These are phyloP conservation scores for Clivina fossor DNA, from an alignment of 2,888 invertebrate species.

Conservation along the genomic window DNA sequence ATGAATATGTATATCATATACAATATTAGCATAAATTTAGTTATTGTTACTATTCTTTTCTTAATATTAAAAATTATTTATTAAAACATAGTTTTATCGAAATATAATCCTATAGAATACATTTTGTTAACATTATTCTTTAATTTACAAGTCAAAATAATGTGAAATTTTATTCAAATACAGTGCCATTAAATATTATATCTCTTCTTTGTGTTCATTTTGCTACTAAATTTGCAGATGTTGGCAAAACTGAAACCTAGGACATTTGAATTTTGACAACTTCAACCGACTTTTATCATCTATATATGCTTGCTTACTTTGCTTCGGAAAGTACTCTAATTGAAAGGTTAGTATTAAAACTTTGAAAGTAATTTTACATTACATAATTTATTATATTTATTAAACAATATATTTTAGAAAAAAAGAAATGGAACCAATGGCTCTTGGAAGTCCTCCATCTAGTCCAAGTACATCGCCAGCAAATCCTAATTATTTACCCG, in stretches of 20 bases:
- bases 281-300: not conserved
- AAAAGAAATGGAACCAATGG: constrained; percentile 79
- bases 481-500: constrained; percentile 72
- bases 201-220: too few species aligned
- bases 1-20: too few species aligned
- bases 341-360: not conserved
- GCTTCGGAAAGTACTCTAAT: not conserved
- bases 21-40: too few species aligned
- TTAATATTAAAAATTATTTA: too few species aligned
- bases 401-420: not conserved
- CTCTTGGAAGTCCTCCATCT: constrained; percentile 75
- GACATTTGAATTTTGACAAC: not conserved
- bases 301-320: not conserved
- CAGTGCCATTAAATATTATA: too few species aligned
- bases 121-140: too few species aligned
- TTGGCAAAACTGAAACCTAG: not conserved
- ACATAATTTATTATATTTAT: not conserved
- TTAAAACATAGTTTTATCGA: too few species aligned
- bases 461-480: constrained; percentile 65
- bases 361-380: not conserved
- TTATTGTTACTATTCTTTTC: too few species aligned
- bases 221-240: too few species aligned
- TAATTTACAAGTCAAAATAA: too few species aligned
- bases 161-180: too few species aligned
- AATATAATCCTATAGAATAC: too few species aligned